These are phyloP conservation scores for Brachynemurus nebulosus DNA, from an alignment of 2,888 invertebrate species.

Conservation along the genomic window DNA sequence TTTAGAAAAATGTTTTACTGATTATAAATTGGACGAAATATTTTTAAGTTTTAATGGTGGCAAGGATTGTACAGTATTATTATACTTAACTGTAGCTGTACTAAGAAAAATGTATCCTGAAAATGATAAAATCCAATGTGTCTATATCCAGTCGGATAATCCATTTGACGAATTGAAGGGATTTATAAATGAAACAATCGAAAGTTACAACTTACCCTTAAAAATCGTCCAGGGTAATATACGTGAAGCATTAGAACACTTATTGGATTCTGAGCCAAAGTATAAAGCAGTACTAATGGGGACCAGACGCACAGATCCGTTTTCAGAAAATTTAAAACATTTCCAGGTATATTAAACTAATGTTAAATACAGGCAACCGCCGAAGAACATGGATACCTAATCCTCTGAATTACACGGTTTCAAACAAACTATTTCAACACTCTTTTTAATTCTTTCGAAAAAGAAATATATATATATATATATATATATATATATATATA, in stretches of 20 bases:
- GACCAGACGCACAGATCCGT: conserved; percentile 76
- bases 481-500: too few relatives aligned
- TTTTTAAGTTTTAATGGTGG: conserved; percentile 96
- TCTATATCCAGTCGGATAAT: conserved; percentile 71
- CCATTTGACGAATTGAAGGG: conserved; percentile 77
- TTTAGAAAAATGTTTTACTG: conserved; percentile 42
- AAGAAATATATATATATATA: too few relatives aligned
- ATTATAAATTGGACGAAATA: conserved; percentile 57
- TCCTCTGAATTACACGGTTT: too few relatives aligned
- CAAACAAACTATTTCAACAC: not conserved
- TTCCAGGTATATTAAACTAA: conserved; percentile 45
- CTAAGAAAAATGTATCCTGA: conserved; percentile 27
- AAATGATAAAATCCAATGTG: conserved; percentile 38
- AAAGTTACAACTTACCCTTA: conserved; percentile 60
- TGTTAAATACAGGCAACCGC: not conserved
- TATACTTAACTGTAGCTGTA: conserved; percentile 52
- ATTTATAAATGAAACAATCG: conserved; percentile 59
- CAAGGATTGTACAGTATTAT: conserved; percentile 90
- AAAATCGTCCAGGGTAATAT: conserved; percentile 53
- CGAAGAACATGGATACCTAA: too few relatives aligned
- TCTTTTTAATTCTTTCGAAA: not conserved
- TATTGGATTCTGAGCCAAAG: conserved; percentile 41
- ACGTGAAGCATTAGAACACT: conserved; percentile 49
- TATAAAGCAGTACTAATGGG: conserved; percentile 88
- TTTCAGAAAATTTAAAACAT: conserved; percentile 46